Evolutionary conservation across 2,888 invertebrate genomes (phyloP), one percentile per base, ranked within the genome.

Genomic region (Athrips mouffetella): DNA sequence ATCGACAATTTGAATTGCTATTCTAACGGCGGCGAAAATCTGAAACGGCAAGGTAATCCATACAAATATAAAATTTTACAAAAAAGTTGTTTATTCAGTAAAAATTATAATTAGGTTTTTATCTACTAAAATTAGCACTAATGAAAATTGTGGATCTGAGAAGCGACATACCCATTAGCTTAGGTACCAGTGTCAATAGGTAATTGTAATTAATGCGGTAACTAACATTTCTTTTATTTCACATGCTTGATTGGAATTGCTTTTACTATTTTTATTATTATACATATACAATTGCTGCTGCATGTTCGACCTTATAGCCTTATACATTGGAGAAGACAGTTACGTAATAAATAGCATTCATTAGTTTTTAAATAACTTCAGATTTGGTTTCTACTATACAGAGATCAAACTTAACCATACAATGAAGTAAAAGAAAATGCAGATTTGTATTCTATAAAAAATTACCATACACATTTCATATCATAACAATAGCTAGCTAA

Each of bases 401-500:
- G 83, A 84, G 81, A 83, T 83, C 81, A 82, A 79, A 71, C 68
- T 66, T 67, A 70, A 65, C 65, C 60, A 68, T 72, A 70, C 55
- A 63, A 70, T 64, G 60, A 69, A 72, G 63, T 60, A 67, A 72
- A 49, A 70, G 63, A 69, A 75, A 82, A 84, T 83, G 84, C 86
- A 86, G 82, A 85, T 85, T 82, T 76, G 70, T 77, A 82, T 80
- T 76, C 75, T 80, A 79, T 76, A 81, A 83, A 84, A 70, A 84
- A 81, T 76, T 81, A 78, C 81, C 78, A 76, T 86, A 86, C 80
- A 85, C 80, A 81, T 85, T 82, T 83, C 64, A 79, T 84, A 83
- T 77, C 70, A 80, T 82, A 80, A 85, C 80, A 82, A 82, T 80
- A 80, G 82, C 85, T 84, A 84, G 76, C 81, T 83, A 86, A 79